Evolutionary conservation across 2,113 vertebrate species (phyloP), one percentile per base, ranked within the genome.

Genomic region (Triplophysa dalaica): DNA sequence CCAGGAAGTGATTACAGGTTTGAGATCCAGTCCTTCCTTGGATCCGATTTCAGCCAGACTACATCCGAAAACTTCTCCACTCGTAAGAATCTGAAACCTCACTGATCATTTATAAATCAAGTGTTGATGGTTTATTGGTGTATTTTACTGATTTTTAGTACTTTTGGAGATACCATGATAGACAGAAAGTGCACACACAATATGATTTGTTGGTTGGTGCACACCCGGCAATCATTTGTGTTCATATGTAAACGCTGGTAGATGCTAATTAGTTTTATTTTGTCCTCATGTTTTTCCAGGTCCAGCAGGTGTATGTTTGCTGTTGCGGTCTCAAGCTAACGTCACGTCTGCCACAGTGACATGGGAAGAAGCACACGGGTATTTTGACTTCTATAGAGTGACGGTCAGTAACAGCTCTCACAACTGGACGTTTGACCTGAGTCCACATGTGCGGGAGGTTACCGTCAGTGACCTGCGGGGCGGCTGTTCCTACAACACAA

Each of bases 351-450:
- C 89, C 9, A 86, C 86, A 58, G 83, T 97, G 81, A 86, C 61
- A n/a, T 97, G 95, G 94, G 92, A 90, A 81, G 74, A 84, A 79
- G 89, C 88, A 4, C 78, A 67, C 10, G 94, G 89, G 60, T 89
- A 88, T 43, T 96, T 95, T 86, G 94, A 94, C 77, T 92, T 93
- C 86, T 92, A 95, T 70, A 90, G 91, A 89, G 91, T 96, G 73
- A 89, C 84, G 24, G 81, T 96, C 64, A 85, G 88, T 83, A 94
- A 94, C 64, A 72, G 16, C 70, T 93, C 91, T 2, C 85, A 90
- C 81, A 79, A 12, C 64, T 87, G 82, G 62, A 81, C 85, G 10
- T 87, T 93, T 77, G 86, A 33, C 11, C 69, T 95, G 82, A 89
- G 87, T 63, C 85, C 63, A 80, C 61, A 75, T 22, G 64, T 78